These are phyloP conservation scores for Ichneumoninae sp. DNA, from an alignment of 2,888 invertebrate genomes.

Conservation along the genomic window DNA sequence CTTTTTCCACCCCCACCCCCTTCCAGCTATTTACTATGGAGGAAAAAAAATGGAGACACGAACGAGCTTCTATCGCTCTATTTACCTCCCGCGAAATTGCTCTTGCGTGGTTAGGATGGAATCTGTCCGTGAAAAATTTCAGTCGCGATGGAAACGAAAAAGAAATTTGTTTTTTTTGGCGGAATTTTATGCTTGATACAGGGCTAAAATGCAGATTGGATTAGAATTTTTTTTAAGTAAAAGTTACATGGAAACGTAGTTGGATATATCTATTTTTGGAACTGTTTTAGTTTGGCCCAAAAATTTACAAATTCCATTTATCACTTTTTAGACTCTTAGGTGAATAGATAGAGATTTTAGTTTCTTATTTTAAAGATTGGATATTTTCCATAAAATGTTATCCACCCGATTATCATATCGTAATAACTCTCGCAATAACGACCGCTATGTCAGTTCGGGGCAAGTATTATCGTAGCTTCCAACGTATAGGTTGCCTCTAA, in stretches of 20 bases:
- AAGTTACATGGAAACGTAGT: too few relatives aligned
- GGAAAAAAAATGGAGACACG: not conserved
- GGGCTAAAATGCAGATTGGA: not conserved
- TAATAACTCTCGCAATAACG: not conserved
- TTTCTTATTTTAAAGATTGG: too few relatives aligned
- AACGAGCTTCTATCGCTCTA: constrained; percentile 30
- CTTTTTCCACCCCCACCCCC: not conserved
- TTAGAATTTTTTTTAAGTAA: not conserved
- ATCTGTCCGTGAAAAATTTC: not conserved
- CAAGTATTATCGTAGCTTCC: not conserved
- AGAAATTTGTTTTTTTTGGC: not conserved
- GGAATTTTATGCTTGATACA: not conserved
- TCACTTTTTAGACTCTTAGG: too few relatives aligned
- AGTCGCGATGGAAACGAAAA: not conserved
- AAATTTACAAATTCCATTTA: too few relatives aligned
- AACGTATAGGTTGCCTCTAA: not conserved
- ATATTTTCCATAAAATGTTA: not conserved
- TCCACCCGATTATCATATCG: not conserved
- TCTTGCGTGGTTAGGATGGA: not conserved
- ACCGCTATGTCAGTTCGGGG: not conserved
- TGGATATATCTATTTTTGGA: too few relatives aligned
- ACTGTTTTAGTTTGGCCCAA: too few relatives aligned
- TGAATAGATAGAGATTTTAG: too few relatives aligned
- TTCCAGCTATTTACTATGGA: not conserved
- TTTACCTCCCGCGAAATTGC: not conserved